Base-by-base conservation (phyloP, 2,797 vertebrate genomes). In the Aplochiton taeniatus region DNA sequence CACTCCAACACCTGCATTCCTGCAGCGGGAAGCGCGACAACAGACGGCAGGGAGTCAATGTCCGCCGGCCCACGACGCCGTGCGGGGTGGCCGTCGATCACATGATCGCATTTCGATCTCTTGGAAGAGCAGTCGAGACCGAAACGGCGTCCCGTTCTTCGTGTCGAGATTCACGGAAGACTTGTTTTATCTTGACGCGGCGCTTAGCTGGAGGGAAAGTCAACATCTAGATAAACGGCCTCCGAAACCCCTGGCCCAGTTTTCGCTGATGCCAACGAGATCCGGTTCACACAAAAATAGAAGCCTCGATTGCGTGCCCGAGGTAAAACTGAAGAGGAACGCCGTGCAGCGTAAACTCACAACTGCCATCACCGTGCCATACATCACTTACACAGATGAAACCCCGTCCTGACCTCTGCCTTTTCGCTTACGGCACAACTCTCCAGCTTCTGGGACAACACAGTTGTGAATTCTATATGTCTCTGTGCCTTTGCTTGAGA, bases 1-100 rank as follows among this genome's bases (percentile, higher is more conserved):
- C 98, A 99, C 85, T 99, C 98, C 90, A 99, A 82, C 72, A 98
- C 96, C 84, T 98, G 97, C 97, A 98, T 98, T 87, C 97, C 98
- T 99, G 84, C 52, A 78, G 73, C 48, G 59, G 4, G 44, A 75
- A 56, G 19, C 18, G 11, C 41, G 12, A 16, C 52, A 50, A 46
- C 42, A 53, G 42, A 4, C n/a, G 9, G 31, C n/a, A n/a, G n/a
- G n/a, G n/a, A n/a, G n/a, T n/a, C n/a, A n/a, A n/a, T n/a, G n/a
- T n/a, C n/a, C n/a, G n/a, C n/a, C n/a, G n/a, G n/a, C n/a, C n/a
- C n/a, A n/a, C n/a, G n/a, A n/a, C n/a, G n/a, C n/a, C n/a, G n/a
- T n/a, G n/a, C n/a, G n/a, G n/a, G n/a, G n/a, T n/a, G n/a, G n/a
- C n/a, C 31, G 31, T 31, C 31, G 3, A 31, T 31, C 31, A 31